Base-by-base conservation (phyloP, 2,888 invertebrate species). In the Caenorhabditis wallacei region DNA sequence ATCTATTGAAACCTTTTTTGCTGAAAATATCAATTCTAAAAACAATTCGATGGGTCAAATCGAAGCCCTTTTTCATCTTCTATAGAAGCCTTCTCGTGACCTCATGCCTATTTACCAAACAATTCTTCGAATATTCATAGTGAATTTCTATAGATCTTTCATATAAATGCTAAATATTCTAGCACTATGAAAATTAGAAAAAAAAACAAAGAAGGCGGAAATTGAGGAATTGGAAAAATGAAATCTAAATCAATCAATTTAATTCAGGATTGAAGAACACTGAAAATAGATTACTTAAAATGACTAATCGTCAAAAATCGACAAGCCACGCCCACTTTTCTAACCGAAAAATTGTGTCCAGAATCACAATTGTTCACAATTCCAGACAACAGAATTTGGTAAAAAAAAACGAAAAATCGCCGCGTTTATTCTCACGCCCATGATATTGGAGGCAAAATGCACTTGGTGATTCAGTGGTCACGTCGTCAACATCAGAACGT, bases 111-210 rank as follows among this genome's bases (percentile, higher is more conserved):
- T 57, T 46, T 46, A 46, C 35, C 10, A 57, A 70, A 70, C 20
- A 70, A 46, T 18, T 26, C 22, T 70, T 30, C 43, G 18, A 18
- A 48, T n/a, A n/a, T n/a, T n/a, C n/a, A n/a, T n/a, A 35, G 35
- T 35, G 35, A 35, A 10, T 7, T 11, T 51, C 35, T 35, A 10
- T 35, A 57, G 70, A 70, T 70, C 71, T 61, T 71, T 51, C 48
- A 71, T 71, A 51, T 71, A 71, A 61, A 71, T 71, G 71, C 30
- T 51, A 71, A 71, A 59, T 51, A 51, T n/a, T 48, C 30, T 10
- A n/a, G 30, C 56, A 54, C 43, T 70, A 70, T 70, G 70, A 48
- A 70, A 70, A 70, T 70, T 30, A 70, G 59, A 20, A 20, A 24
- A 22, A 37, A 40, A 10, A 43, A 24, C n/a, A n/a, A n/a, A n/a